These are phyloP conservation scores for Sakesphorus luctuosus DNA, from an alignment of 2,113 vertebrate species.

Conservation along the genomic window DNA sequence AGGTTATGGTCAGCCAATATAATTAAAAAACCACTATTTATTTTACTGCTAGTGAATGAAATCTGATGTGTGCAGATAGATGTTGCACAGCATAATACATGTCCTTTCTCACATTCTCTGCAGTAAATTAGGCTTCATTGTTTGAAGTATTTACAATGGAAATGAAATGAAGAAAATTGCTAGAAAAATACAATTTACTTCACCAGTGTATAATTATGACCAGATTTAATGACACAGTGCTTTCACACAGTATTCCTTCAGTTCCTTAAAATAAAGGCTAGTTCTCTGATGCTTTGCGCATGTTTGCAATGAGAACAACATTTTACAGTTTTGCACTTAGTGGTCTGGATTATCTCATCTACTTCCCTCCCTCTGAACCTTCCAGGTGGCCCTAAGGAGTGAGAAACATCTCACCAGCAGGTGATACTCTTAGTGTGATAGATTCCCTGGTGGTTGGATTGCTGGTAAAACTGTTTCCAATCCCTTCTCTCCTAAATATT, in stretches of 20 bases:
- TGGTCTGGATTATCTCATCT: background rate
- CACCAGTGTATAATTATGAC: conserved; percentile 22
- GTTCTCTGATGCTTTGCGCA: background rate
- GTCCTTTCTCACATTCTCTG: background rate
- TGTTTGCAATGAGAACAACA: background rate
- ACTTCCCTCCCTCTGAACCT: background rate
- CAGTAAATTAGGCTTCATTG: conserved; percentile 32
- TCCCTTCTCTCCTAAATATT: background rate
- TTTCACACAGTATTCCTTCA: conserved; percentile 3
- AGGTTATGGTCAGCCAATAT: background rate
- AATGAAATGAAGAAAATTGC: conserved; percentile 26
- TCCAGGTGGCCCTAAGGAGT: background rate
- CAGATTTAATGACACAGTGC: conserved; percentile 1
- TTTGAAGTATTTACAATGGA: conserved; percentile 43
- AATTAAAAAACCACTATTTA: background rate
- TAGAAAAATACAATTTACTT: conserved; percentile 58
- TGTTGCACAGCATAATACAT: background rate
- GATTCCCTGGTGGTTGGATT: background rate
- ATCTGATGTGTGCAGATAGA: conserved; percentile 31
- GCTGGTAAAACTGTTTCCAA: background rate
- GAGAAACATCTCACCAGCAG: background rate
- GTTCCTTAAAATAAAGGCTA: conserved; percentile 28
- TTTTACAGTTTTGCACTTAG: background rate
- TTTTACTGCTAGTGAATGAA: conserved; percentile 15
- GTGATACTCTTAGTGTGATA: background rate